Evolutionary conservation across 2,797 vertebrate species (phyloP).

Genomic region (Limosa lapponica): DNA sequence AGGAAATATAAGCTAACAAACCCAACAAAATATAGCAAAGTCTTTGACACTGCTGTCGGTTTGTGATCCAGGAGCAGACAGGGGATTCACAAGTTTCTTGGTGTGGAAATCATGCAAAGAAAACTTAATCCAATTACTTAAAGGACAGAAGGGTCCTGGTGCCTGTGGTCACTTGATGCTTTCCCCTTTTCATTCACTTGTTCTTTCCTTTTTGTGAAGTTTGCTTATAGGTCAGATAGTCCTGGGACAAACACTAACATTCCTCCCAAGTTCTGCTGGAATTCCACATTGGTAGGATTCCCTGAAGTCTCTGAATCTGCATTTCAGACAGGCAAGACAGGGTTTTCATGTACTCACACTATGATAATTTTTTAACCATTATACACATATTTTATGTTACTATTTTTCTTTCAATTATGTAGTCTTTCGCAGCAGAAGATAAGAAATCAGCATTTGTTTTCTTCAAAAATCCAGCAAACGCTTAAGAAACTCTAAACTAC

Average conservation of each 20-base stretch:
- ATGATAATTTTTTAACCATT: background rate
- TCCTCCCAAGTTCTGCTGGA: background rate
- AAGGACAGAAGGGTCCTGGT: background rate
- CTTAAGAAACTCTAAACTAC: background rate
- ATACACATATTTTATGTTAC: fast-evolving
- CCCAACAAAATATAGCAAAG: background rate
- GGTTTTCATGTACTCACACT: background rate
- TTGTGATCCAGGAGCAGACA: background rate
- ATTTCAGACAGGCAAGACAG: background rate
- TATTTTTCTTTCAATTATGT: background rate
- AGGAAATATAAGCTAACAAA: background rate
- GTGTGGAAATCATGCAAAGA: background rate
- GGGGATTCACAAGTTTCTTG: background rate
- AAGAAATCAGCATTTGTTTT: background rate
- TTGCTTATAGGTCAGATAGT: background rate
- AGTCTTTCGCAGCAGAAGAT: background rate
- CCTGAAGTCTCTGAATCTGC: background rate
- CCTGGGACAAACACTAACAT: background rate
- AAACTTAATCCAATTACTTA: background rate
- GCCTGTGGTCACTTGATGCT: background rate
- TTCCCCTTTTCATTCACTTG: background rate
- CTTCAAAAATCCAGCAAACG: background rate
- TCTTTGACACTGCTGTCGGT: background rate
- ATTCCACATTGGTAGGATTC: background rate
- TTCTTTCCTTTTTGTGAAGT: background rate